phyloP scores from a whole-genome alignment of 2,113 vertebrate species.

The Pipra filicauda region DNA sequence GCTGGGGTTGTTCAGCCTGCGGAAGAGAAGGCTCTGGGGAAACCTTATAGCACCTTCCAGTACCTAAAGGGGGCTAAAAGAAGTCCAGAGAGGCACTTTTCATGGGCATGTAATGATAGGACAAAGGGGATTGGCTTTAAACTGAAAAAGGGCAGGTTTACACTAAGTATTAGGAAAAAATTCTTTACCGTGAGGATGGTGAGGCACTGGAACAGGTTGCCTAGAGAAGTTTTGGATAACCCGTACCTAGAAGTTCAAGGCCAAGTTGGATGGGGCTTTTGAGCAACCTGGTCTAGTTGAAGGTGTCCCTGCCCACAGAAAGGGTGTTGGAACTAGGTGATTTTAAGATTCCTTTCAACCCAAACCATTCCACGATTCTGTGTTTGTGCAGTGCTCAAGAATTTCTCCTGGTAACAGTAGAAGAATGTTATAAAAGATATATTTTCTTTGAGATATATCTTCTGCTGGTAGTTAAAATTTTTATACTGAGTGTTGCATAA shows the following conservation, averaged over 20 bases:
- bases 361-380: background rate
- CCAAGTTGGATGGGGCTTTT: background rate
- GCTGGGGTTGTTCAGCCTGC: background rate
- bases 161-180: background rate
- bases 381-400: background rate
- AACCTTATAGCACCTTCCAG: background rate
- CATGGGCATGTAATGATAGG: background rate
- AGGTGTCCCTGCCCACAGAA: background rate
- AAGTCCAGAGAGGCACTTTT: background rate
- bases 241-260: background rate
- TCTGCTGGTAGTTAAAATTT: background rate
- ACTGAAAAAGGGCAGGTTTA: background rate
- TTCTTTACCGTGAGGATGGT: background rate
- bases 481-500: background rate
- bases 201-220: background rate
- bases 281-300: background rate
- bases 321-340: background rate
- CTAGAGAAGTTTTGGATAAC: background rate
- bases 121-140: background rate
- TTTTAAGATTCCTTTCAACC: background rate
- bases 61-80: background rate
- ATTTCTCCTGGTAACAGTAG: background rate
- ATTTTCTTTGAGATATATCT: background rate
- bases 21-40: background rate
- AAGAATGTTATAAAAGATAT: background rate